Conservation (phyloP, 2,888 invertebrate genomes). For the Uloborus plumipes region DNA sequence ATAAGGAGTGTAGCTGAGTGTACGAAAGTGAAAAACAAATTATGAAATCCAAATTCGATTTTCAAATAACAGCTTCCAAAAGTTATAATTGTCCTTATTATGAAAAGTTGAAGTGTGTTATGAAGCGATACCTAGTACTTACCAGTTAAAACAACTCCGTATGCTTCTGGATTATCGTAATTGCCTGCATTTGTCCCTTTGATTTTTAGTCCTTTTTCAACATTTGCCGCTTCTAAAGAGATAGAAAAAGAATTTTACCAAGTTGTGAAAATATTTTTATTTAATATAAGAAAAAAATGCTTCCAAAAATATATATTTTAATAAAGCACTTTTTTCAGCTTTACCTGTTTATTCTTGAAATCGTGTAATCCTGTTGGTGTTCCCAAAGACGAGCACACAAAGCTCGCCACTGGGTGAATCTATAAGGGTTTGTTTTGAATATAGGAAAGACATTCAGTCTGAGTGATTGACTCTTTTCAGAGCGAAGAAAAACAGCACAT, state of each 20-base stretch:
- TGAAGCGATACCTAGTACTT: neutral
- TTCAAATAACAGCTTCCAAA: too few species aligned
- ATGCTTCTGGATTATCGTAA: conserved; percentile 61
- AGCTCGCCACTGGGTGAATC: conserved; percentile 10
- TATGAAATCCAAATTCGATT: too few species aligned
- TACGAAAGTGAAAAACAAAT: too few species aligned
- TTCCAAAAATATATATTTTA: neutral
- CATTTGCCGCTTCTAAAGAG: conserved; percentile 38
- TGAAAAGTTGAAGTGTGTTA: too few species aligned
- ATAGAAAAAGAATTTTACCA: neutral
- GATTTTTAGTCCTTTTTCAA: conserved; percentile 46
- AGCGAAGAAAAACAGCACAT: conserved; percentile 8
- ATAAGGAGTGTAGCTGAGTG: too few species aligned
- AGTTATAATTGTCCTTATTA: too few species aligned
- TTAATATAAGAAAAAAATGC: neutral
- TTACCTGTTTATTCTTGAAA: conserved; percentile 6
- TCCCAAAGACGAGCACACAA: conserved; percentile 15
- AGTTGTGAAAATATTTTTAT: neutral
- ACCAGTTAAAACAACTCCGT: conserved; percentile 60
- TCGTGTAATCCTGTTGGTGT: neutral
- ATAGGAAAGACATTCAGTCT: conserved; percentile 8
- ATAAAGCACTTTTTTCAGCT: neutral
- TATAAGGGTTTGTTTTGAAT: neutral
- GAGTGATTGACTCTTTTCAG: neutral
- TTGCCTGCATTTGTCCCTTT: conserved; percentile 42